Evolutionary conservation across 2,797 vertebrate species (phyloP).

Genomic region (Acestrorhynchus altus): DNA sequence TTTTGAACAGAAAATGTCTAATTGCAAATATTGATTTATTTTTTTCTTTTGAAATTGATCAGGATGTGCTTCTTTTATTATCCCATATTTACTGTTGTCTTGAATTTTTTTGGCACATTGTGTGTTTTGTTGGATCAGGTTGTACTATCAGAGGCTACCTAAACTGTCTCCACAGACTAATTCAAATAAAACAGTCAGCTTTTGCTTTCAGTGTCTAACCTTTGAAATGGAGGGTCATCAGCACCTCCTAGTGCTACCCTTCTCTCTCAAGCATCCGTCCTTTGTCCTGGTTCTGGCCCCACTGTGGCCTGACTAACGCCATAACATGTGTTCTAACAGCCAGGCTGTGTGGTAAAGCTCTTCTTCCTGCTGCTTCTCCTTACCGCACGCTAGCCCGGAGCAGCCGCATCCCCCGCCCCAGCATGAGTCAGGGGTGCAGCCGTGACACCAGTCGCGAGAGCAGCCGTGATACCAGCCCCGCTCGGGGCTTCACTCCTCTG

Average conservation of each 20-base stretch:
- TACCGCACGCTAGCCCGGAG: conserved; percentile 97
- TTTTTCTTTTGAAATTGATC: not conserved
- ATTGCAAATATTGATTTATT: too few relatives aligned
- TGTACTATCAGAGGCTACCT: conserved; percentile 22
- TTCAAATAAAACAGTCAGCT: conserved; percentile 31
- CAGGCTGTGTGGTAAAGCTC: conserved; percentile 83
- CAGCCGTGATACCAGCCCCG: conserved; percentile 99
- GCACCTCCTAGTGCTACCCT: conserved; percentile 1
- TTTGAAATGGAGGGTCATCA: conserved; percentile 40
- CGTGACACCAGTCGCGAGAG: conserved; percentile 98
- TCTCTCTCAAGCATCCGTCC: not conserved
- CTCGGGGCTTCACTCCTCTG: conserved; percentile 93
- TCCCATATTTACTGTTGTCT: not conserved
- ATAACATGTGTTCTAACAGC: conserved; percentile 67
- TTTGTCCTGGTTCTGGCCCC: conserved; percentile 66
- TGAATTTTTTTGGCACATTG: not conserved
- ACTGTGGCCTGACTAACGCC: conserved; percentile 75
- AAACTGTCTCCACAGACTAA: conserved; percentile 46
- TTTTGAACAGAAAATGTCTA: not conserved
- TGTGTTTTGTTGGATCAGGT: conserved; percentile 6
- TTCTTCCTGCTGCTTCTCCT: conserved; percentile 94
- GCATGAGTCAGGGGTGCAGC: conserved; percentile 99
- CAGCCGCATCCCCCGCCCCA: conserved; percentile 97
- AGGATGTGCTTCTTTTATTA: not conserved
- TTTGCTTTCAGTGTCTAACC: conserved; percentile 55